Evolutionary conservation across 1,140 invertebrate genomes (phyloP), one percentile per base, ranked within the genome.

Genomic region (Ladona fulva): DNA sequence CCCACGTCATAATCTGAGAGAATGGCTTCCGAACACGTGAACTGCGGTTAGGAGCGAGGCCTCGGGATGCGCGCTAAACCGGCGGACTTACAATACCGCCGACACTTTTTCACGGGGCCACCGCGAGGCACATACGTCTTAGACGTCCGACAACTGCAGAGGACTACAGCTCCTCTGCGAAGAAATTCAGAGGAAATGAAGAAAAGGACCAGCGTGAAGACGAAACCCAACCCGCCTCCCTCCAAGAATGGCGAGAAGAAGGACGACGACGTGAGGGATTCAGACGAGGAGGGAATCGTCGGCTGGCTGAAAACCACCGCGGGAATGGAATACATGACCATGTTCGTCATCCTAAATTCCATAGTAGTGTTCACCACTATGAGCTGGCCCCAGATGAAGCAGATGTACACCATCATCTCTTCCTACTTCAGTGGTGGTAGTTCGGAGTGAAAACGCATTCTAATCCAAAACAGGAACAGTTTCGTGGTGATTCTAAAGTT

Each of bases 311-410:
- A 84, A 78, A 88, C 88, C 6, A 84, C 84, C 77, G 84, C 87
- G 25, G 89, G 89, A 25, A 79, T 88, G 24, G 88, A 89, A 81
- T 89, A 87, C 82, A 87, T 90, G 86, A 85, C 86, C 78, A 80
- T 89, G 1, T 90, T 90, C 80, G 88, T 90, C 22, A 82, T 90
- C 16, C 85, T 86, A 24, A 90, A 90, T 83, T 87, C 87, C 14
- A 42, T 90, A 8, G 79, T 88, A 22, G 83, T 89, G 3, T 87
- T 89, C 73, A 77, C 89, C 8, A 86, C 88, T 5, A 86, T 90
- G 82, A 85, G 84, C 22, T 88, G 88, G 87, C 88, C 89, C 7
- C 86, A 87, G 78, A 85, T 90, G 77, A 83, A 86, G 78, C 81
- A 87, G 80, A 81, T 81, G 7, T 82, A 84, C 5, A 66, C 81